These are phyloP conservation scores for Virgularia gustaviana DNA, from an alignment of 92 coral and sea anemone species.

Conservation along the genomic window DNA sequence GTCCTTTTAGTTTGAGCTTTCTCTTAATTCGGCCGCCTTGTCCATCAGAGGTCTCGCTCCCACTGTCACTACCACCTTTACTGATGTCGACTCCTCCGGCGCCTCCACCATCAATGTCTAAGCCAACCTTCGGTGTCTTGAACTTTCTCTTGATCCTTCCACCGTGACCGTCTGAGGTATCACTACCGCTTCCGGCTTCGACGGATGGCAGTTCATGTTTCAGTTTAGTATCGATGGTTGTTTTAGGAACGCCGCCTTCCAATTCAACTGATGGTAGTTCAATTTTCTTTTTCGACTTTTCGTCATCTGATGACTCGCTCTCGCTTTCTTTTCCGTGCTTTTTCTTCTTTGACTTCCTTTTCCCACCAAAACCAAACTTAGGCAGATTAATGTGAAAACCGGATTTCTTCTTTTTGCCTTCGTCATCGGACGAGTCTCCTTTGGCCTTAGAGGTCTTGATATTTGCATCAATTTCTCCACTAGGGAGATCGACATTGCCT, in stretches of 20 bases:
- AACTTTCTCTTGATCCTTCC: slow-evolving; percentile 30
- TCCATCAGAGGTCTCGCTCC: slow-evolving; percentile 23
- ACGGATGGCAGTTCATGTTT: too few relatives aligned
- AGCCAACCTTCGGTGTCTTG: neutral
- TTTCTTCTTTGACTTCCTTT: neutral
- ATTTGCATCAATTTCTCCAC: slow-evolving; percentile 6
- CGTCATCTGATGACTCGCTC: neutral
- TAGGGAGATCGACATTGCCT: neutral
- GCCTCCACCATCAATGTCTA: neutral
- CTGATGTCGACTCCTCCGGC: neutral
- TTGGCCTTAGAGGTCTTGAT: slow-evolving; percentile 8
- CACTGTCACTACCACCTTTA: slow-evolving; percentile 11
- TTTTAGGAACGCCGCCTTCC: too few relatives aligned
- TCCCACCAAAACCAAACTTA: slow-evolving; percentile 17
- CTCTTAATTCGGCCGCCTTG: slow-evolving; percentile 30
- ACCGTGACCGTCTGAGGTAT: slow-evolving; percentile 28
- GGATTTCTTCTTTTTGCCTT: neutral
- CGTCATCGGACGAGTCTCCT: slow-evolving; percentile 14
- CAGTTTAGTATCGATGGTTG: too few relatives aligned
- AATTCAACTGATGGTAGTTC: neutral
- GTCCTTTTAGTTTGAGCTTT: slow-evolving; percentile 9
- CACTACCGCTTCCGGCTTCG: slow-evolving; percentile 40
- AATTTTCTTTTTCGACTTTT: neutral
- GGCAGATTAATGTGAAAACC: neutral
- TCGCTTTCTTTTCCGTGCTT: too few relatives aligned